These are phyloP conservation scores for Apostichopus leukothele DNA, from an alignment of 53 echinoderm and acorn worm genomes.

Conservation along the genomic window DNA sequence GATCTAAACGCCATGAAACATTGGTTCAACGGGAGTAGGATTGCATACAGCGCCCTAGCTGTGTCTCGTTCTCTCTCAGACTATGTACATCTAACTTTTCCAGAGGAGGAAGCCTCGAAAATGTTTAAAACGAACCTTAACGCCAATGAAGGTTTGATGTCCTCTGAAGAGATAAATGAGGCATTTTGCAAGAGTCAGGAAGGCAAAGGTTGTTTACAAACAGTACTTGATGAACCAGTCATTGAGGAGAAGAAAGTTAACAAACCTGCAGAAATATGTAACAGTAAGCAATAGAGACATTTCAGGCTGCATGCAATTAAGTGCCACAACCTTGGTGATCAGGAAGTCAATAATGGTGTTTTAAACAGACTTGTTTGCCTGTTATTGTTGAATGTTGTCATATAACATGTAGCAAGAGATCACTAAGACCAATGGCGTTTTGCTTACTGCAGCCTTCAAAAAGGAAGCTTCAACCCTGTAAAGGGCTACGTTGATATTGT, in stretches of 20 bases:
- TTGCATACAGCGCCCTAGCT: not conserved
- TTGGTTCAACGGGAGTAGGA: slow-evolving; percentile 10
- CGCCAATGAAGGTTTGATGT: not conserved
- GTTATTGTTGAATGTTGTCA: too few relatives aligned
- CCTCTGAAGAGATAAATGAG: not conserved
- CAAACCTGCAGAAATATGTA: too few relatives aligned
- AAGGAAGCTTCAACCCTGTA: too few relatives aligned
- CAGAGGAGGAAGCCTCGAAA: not conserved
- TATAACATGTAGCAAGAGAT: too few relatives aligned
- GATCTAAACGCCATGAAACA: slow-evolving; percentile 34
- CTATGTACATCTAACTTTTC: slow-evolving; percentile 26
- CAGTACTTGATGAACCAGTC: not conserved
- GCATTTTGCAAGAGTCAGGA: not conserved
- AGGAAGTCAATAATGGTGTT: too few relatives aligned
- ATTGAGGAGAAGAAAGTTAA: not conserved
- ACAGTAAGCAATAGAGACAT: too few relatives aligned
- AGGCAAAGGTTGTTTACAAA: not conserved
- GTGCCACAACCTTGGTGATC: too few relatives aligned
- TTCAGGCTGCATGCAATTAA: too few relatives aligned
- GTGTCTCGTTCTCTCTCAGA: slow-evolving; percentile 7
- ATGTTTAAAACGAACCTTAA: slow-evolving; percentile 31
- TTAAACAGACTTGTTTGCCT: too few relatives aligned
- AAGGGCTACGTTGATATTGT: too few relatives aligned
- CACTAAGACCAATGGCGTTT: too few relatives aligned
- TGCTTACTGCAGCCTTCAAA: too few relatives aligned